phyloP scores from a whole-genome alignment of 1,140 invertebrate species.

The Myzus persicae region DNA sequence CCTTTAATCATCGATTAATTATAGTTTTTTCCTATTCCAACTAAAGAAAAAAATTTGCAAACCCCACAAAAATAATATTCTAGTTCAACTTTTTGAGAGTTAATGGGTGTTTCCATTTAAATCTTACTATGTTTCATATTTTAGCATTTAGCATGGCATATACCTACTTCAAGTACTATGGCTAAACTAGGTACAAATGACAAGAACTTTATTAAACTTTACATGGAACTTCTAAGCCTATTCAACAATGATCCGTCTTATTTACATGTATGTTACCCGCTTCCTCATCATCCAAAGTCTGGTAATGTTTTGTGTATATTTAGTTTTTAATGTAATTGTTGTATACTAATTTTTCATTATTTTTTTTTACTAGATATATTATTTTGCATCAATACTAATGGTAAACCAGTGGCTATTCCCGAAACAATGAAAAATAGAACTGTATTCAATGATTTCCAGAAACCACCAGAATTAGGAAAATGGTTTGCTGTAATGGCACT shows the following conservation, averaged over 20 bases:
- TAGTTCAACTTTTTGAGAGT: background rate
- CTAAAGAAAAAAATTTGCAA: background rate
- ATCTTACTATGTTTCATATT: background rate
- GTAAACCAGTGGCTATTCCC: slow-evolving; percentile 21
- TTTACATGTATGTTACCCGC: slow-evolving; percentile 44
- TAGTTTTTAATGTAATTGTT: background rate
- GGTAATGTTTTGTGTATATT: background rate
- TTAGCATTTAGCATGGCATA: slow-evolving; percentile 50
- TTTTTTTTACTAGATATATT: slow-evolving; percentile 28
- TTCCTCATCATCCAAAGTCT: slow-evolving; percentile 41
- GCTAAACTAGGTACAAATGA: background rate
- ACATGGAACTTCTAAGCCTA: background rate
- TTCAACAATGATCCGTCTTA: slow-evolving; percentile 9
- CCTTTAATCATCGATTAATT: background rate
- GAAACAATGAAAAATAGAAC: slow-evolving; percentile 21
- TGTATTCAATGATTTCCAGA: background rate
- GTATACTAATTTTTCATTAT: background rate
- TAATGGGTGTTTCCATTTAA: no score
- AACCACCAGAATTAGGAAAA: slow-evolving; percentile 32
- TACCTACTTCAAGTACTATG: background rate
- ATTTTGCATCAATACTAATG: background rate
- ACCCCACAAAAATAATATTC: background rate
- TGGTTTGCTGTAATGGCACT: slow-evolving; percentile 29
- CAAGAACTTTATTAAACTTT: background rate
- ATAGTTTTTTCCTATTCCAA: background rate